These are phyloP conservation scores for Anarrhichthys ocellatus DNA, from an alignment of 2,113 vertebrate genomes.

Conservation along the genomic window DNA sequence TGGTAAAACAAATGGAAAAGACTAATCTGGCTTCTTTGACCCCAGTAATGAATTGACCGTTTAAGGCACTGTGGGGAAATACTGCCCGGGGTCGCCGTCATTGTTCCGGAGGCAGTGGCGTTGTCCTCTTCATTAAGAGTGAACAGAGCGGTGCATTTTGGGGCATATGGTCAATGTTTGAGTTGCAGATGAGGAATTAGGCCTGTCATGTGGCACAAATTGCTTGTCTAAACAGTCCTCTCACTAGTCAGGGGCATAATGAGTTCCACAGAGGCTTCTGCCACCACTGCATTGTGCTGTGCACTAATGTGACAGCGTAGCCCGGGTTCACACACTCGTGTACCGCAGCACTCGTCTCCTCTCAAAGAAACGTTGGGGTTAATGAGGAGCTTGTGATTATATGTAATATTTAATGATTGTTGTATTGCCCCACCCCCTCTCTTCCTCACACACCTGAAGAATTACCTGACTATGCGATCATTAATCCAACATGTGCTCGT, in stretches of 20 bases:
- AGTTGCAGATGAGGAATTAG: conserved; percentile 56
- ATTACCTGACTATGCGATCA: conserved; percentile 41
- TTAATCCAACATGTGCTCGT: conserved; percentile 69
- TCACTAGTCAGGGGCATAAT: conserved; percentile 56
- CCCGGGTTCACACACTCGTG: conserved; percentile 26
- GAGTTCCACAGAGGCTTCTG: conserved; percentile 58
- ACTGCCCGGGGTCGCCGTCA: neutral
- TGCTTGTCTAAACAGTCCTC: conserved; percentile 68
- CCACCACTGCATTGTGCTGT: conserved; percentile 28
- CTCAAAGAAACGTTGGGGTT: conserved; percentile 45
- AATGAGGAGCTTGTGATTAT: conserved; percentile 69
- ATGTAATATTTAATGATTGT: conserved; percentile 66
- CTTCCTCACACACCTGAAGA: conserved; percentile 42
- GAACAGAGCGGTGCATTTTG: conserved; percentile 18
- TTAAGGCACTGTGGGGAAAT: conserved; percentile 2
- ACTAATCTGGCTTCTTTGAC: neutral
- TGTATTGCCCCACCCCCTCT: neutral
- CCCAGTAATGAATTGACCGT: conserved; percentile 10
- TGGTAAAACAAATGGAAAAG: conserved; percentile 18
- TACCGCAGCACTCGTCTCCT: conserved; percentile 11
- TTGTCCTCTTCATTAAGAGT: conserved; percentile 44
- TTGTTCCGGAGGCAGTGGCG: neutral
- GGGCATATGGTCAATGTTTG: conserved; percentile 44
- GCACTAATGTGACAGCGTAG: conserved; percentile 40
- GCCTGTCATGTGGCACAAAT: conserved; percentile 64